Conservation (phyloP, 1,140 invertebrate genomes). For the Solen grandis region DNA sequence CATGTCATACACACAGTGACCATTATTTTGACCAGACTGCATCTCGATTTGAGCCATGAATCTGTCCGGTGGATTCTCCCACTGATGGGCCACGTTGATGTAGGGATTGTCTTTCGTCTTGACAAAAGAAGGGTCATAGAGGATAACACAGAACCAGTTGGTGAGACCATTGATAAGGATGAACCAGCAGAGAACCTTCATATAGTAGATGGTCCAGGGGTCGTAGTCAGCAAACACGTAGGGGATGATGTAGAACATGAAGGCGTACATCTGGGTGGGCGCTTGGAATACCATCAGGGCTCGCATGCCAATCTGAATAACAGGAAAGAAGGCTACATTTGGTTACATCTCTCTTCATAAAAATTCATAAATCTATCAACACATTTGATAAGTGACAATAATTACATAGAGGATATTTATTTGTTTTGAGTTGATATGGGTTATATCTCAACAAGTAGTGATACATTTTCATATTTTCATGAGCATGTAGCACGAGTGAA, state of each 20-base stretch:
- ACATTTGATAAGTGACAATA: not conserved
- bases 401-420: not conserved
- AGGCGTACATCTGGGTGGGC: conserved; percentile 60
- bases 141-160: conserved; percentile 68
- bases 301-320: conserved; percentile 51
- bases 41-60: conserved; percentile 37
- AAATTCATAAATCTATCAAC: not conserved
- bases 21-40: conserved; percentile 14
- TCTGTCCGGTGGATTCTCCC: conserved; percentile 43
- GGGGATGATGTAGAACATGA: conserved; percentile 57
- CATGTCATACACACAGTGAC: conserved; percentile 50
- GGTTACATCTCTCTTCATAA: not conserved
- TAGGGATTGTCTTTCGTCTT: conserved; percentile 59
- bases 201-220: conserved; percentile 60
- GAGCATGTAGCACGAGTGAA: too few species aligned
- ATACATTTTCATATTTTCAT: not conserved
- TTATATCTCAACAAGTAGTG: not conserved
- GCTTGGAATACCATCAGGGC: conserved; percentile 60
- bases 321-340: too few species aligned
- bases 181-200: conserved; percentile 60
- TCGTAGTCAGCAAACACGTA: conserved; percentile 57
- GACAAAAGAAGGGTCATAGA: conserved; percentile 42
- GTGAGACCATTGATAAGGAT: conserved; percentile 54
- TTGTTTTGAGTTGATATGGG: too few species aligned
- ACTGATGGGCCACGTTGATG: not conserved